These are phyloP conservation scores for Tor tambroides DNA, from an alignment of 2,113 vertebrate genomes.

Conservation along the genomic window DNA sequence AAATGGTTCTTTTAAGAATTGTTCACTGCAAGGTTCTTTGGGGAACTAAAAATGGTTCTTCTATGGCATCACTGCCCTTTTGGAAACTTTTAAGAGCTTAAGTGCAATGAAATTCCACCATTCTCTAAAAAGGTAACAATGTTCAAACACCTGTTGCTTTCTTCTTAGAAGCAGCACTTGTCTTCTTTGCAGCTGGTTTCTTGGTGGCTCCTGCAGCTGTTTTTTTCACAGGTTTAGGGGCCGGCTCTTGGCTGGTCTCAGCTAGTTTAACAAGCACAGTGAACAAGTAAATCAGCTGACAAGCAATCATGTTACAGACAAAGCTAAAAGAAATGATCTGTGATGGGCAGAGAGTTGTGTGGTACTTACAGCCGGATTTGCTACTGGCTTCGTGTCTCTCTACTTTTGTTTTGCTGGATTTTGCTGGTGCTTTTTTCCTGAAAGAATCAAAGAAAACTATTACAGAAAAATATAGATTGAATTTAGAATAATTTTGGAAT, in stretches of 20 bases:
- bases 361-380: slow-evolving; percentile 66
- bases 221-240: slow-evolving; percentile 72
- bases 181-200: slow-evolving; percentile 75
- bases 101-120: neutral
- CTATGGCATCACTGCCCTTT: no score
- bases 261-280: slow-evolving; percentile 1
- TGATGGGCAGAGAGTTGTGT: neutral
- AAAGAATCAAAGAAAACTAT: neutral
- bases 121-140: neutral
- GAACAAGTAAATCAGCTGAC: neutral
- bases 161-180: slow-evolving; percentile 72
- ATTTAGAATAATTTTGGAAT: no score
- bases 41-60: no score
- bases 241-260: slow-evolving; percentile 17
- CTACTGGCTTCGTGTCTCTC: slow-evolving; percentile 38
- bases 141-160: slow-evolving; percentile 64
- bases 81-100: no score
- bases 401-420: slow-evolving; percentile 49
- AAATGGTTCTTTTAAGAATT: no score
- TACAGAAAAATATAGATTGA: no score
- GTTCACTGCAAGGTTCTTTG: no score
- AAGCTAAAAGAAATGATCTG: neutral
- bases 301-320: neutral
- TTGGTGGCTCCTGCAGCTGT: slow-evolving; percentile 62
- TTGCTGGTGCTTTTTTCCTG: slow-evolving; percentile 69